Evolutionary conservation across 2,113 vertebrate genomes (phyloP), one percentile per base, ranked within the genome.

Genomic region (Apistogramma diplotaenia): DNA sequence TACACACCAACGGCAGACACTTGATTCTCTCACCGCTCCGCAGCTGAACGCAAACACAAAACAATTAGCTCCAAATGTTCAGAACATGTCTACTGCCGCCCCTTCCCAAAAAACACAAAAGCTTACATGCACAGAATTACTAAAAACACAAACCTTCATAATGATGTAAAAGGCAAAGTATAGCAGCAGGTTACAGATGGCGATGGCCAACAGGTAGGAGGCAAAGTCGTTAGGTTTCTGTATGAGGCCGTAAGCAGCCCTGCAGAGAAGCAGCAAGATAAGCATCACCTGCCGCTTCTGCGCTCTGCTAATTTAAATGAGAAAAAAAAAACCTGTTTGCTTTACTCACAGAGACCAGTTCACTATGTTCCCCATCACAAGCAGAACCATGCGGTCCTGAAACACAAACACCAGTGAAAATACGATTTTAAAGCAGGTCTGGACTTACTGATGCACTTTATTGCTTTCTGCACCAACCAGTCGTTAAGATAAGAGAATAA

Each of bases 131-230:
- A 3, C 35, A 46, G 21, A 65, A 15, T 65, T 43, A 53, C 3
- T 25, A 13, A 31, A 83, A 18, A 62, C 53, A 78, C 84, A 21
- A 46, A 99, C 97, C 97, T 99, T 99, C 98, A 99, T 99, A 49
- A 99, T 99, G 85, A 99, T 99, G 95, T 99, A 99, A 92, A 99
- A 99, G 90, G 98, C 97, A 3, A 98, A 99, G 90, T 99, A 99
- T 25, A 99, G 97, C 25, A 99, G 96, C 83, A 99, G 95, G 95
- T 99, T 99, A 94, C 98, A 99, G 95, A 99, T 99, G 91, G 96
- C 98, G 6, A 99, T 99, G 92, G 97, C 98, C 94, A 99, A 84
- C 81, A 99, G 92, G 91, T 99, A 99, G 82, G 98, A 99, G 83
- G 98, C 98, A 0, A 99, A 99, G 90, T 99, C 98, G 3, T 97